phyloP scores from a whole-genome alignment of 23 tunicate genomes.

The Ascidia mentula region DNA sequence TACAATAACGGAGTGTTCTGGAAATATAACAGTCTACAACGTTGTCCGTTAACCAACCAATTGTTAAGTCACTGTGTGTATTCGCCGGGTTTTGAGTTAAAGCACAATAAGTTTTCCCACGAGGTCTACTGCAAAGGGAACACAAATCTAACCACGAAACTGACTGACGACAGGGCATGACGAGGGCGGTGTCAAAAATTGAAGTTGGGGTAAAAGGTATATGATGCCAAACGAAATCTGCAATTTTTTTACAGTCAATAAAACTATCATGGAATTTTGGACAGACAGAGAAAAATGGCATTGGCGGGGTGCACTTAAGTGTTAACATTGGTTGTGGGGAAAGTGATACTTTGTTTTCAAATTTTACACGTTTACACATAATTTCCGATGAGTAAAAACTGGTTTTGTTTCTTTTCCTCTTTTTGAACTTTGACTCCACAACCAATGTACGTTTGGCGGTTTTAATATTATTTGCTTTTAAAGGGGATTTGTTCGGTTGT shows the following conservation, averaged over 20 bases:
- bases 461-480: no score
- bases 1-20: not conserved
- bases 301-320: no score
- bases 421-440: no score
- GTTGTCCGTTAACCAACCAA: slow-evolving; percentile 3
- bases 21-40: not conserved
- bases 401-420: no score
- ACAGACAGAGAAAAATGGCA: no score
- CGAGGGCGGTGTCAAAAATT: not conserved
- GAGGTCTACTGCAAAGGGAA: not conserved
- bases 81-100: not conserved
- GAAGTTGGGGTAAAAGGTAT: not conserved
- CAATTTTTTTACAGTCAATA: not conserved
- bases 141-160: not conserved
- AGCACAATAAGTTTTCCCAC: not conserved
- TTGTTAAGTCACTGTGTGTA: not conserved
- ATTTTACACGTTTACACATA: no score
- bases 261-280: not conserved
- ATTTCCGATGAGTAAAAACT: no score
- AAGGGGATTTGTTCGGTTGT: no score
- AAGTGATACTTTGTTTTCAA: no score
- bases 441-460: no score
- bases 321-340: no score
- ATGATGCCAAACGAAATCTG: not conserved
- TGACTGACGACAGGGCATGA: not conserved